Evolutionary conservation across 2,113 vertebrate genomes (phyloP), one percentile per base, ranked within the genome.

Genomic region (Limnothrissa miodon): DNA sequence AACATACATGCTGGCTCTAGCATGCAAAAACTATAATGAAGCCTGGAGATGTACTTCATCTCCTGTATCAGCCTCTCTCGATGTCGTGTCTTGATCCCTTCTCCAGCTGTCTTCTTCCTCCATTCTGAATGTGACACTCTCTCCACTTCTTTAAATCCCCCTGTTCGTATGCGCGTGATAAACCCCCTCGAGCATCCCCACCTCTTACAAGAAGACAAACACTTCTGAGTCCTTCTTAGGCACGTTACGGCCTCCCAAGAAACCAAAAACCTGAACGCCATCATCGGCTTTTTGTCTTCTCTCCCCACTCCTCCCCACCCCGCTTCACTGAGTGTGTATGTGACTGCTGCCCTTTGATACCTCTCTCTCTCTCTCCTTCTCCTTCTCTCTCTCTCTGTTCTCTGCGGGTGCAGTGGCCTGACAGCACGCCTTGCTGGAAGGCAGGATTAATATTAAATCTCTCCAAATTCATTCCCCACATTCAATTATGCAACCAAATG

Each of bases 401-500:
- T 85, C 86, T 83, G 45, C 80, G 78, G 85, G 86, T 80, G 0
- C 81, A 80, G 23, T 81, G 81, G 82, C 78, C 79, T 87, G 46
- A 78, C 79, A 84, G 82, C 81, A 85, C 83, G 78, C 53, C 79
- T 51, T 74, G 85, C 86, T 86, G 86, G 78, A 84, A 84, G 25
- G 84, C 42, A 87, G 80, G 87, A 91, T 92, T 90, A 89, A 90
- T 90, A 90, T 88, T 89, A 85, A 92, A 90, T 88, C 86, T 82
- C 82, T 85, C 51, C 82, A 80, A 90, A 85, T 91, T 56, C 87
- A 88, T 87, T 85, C 80, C 80, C 11, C 84, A 62, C 82, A 92
- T 88, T 92, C 85, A 90, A 86, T 91, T 93, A 89, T 82, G 81
- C 85, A 85, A 81, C 89, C 91, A 88, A 89, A 92, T 88, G 81